These are phyloP conservation scores for Xanthostigma xanthostigma DNA, from an alignment of 2,888 invertebrate species.

Conservation along the genomic window DNA sequence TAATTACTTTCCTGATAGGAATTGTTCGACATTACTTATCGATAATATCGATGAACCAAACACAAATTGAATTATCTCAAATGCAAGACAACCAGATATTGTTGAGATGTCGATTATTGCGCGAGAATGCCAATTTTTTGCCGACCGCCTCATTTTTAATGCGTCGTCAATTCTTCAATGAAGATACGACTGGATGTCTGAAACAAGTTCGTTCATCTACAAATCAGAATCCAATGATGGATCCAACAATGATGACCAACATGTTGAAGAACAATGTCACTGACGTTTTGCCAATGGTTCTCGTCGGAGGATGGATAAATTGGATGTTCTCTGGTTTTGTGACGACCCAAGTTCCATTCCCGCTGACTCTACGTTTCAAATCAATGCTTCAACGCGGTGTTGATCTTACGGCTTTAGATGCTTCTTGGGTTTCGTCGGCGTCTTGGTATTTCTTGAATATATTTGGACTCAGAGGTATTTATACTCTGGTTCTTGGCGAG, in stretches of 20 bases:
- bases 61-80: constrained; percentile 89
- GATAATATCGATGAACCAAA: constrained; percentile 83
- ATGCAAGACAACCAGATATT: constrained; percentile 94
- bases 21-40: constrained; percentile 96
- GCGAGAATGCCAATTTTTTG: constrained; percentile 94
- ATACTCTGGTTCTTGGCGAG: constrained; percentile 90
- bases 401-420: constrained; percentile 86
- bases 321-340: constrained; percentile 99
- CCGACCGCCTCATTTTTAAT: constrained; percentile 83
- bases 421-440: constrained; percentile 98
- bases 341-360: constrained; percentile 98
- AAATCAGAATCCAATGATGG: constrained; percentile 85
- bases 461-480: constrained; percentile 94
- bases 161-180: constrained; percentile 88
- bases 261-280: constrained; percentile 98
- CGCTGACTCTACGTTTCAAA: constrained; percentile 92
- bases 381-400: constrained; percentile 98
- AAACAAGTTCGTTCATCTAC: constrained; percentile 75
- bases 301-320: constrained; percentile 99
- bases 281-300: constrained; percentile 96
- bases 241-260: constrained; percentile 94
- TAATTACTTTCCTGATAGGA: constrained; percentile 94
- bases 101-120: constrained; percentile 75
- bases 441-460: constrained; percentile 99
- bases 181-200: constrained; percentile 89